phyloP scores from a whole-genome alignment of 92 coral and sea anemone species.

The Plumapathes pennacea region DNA sequence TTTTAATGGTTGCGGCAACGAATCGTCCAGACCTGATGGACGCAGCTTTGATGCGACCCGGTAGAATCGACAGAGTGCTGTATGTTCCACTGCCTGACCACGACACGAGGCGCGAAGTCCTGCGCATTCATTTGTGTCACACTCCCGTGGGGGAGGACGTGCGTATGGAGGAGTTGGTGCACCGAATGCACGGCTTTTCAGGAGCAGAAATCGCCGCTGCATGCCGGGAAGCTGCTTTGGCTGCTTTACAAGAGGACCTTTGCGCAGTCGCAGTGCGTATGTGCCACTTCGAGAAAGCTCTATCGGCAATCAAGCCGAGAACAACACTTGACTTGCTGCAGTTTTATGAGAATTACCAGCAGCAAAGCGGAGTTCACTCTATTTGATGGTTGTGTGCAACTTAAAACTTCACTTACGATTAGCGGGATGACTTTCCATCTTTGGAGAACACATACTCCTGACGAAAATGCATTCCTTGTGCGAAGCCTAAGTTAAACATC shows the following conservation, averaged over 20 bases:
- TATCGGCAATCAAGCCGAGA: slow-evolving; percentile 74
- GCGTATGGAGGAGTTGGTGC: slow-evolving; percentile 60
- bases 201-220: slow-evolving; percentile 96
- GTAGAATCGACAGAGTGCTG: slow-evolving; percentile 87
- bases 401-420: too few relatives aligned
- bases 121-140: slow-evolving; percentile 74
- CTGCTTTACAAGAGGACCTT: slow-evolving; percentile 84
- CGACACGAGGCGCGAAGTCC: slow-evolving; percentile 76
- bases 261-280: slow-evolving; percentile 56
- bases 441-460: too few relatives aligned
- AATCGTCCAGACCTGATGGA: slow-evolving; percentile 99
- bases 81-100: slow-evolving; percentile 92
- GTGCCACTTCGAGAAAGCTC: slow-evolving; percentile 78
- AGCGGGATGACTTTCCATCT: too few relatives aligned
- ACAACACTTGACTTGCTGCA: slow-evolving; percentile 63
- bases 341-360: slow-evolving; percentile 73
- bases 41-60: slow-evolving; percentile 94
- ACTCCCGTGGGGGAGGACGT: slow-evolving; percentile 75
- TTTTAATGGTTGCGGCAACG: slow-evolving; percentile 92
- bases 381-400: too few relatives aligned
- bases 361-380: slow-evolving; percentile 85
- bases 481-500: too few relatives aligned
- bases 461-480: too few relatives aligned
- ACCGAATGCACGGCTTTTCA: slow-evolving; percentile 79
- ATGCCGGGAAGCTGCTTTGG: slow-evolving; percentile 94